Conservation (phyloP, 2,113 vertebrate species). For the Syrrhaptes paradoxus region DNA sequence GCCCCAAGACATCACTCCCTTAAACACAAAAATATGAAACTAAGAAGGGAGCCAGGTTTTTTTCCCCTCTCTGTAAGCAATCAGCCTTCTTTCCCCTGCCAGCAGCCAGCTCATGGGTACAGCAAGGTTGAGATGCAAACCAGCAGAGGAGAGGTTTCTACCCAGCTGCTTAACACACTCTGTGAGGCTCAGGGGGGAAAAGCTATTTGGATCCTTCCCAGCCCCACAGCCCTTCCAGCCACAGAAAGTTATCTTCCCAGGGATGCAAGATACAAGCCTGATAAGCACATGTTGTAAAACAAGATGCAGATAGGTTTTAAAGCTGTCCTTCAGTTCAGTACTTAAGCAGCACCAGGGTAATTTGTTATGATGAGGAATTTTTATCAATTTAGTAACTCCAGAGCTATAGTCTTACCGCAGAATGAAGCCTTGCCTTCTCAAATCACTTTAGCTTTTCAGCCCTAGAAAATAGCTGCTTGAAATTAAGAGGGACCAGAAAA, state of each 20-base stretch:
- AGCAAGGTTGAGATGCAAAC: rapidly evolving
- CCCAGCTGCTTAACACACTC: neutral
- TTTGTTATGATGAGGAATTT: neutral
- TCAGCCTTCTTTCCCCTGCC: neutral
- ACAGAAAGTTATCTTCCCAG: neutral
- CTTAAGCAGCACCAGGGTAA: neutral
- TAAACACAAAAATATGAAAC: neutral
- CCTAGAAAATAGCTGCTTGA: neutral
- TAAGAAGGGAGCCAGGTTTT: too few relatives aligned
- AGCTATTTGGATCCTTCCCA: neutral
- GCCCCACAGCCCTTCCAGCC: neutral
- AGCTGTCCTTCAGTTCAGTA: neutral
- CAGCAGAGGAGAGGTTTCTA: neutral
- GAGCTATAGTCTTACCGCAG: neutral
- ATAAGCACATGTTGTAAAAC: neutral
- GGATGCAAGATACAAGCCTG: neutral
- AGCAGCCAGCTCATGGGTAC: rapidly evolving
- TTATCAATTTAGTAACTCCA: neutral
- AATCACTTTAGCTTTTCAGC: neutral
- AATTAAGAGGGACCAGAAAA: neutral
- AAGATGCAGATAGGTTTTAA: neutral
- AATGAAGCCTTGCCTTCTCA: neutral
- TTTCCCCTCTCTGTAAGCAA: neutral
- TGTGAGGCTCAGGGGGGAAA: rapidly evolving
- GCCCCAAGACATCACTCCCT: too few relatives aligned